Base-by-base conservation (phyloP, 2,888 invertebrate genomes). In the Tinea trinotella region DNA sequence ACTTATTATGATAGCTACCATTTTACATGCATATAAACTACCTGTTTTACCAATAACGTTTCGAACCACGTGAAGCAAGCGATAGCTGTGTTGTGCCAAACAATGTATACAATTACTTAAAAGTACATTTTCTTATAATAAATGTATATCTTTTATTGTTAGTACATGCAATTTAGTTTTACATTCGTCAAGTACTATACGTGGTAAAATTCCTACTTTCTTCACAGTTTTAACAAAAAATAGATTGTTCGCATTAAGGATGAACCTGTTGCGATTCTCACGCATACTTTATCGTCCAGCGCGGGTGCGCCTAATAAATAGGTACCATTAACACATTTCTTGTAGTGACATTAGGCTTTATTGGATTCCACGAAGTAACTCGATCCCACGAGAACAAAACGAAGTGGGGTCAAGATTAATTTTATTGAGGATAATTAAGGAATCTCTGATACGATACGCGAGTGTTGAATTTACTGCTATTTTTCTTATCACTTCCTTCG, bases 341-440 rank as follows among this genome's bases (percentile, higher is more conserved):
- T 74, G 71, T 68, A 71, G 73, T 71, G 70, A 70, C 70, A 74
- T 76, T 74, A 72, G 70, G 68, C 70, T 70, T 74, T 74, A 75
- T 75, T 74, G 68, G 68, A 70, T 72, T 67, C 66, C 62, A 64
- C 61, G 64, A 66, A 70, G 70, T 70, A 72, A 71, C 72, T 70
- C 66, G 69, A 74, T 71, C 67, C 66, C 62, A 64, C 65, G 61
- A 62, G 63, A 19, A 59, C 58, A 62, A 65, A 68, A 65, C 66
- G 65, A 64, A 69, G 65, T 61, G 58, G 59, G 61, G 62, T 60
- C 59, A 58, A 64, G 66, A 70, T 70, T 71, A 67, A 61, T 67
- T 68, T 64, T 64, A 61, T 63, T 61, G 61, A 58, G 59, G 57
- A 40, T 60, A 62, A 61, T 61, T 61, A 62, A 49, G 52, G 30